phyloP scores from a whole-genome alignment of 1,140 invertebrate species.

The Drepana arcuata region DNA sequence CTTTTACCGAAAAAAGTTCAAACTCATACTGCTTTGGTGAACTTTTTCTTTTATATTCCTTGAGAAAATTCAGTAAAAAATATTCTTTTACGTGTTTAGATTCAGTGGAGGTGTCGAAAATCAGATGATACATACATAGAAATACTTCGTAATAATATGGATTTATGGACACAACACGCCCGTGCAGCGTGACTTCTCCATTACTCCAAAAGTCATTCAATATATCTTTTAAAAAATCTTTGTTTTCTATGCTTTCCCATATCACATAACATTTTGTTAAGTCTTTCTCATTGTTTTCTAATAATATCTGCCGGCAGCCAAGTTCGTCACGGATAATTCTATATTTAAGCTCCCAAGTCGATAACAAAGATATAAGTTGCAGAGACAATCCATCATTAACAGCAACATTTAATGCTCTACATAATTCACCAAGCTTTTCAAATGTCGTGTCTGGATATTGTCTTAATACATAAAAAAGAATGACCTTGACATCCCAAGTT shows the following conservation, averaged over 20 bases:
- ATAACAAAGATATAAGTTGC: slow-evolving; percentile 56
- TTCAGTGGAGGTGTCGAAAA: slow-evolving; percentile 32
- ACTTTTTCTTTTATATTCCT: slow-evolving; percentile 56
- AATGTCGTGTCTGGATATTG: slow-evolving; percentile 38
- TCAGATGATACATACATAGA: slow-evolving; percentile 54
- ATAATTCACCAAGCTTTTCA: slow-evolving; percentile 48
- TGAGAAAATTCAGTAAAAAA: slow-evolving; percentile 59
- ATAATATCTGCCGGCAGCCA: slow-evolving; percentile 30
- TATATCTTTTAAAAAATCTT: slow-evolving; percentile 51
- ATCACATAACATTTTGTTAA: slow-evolving; percentile 46
- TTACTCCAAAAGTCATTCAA: slow-evolving; percentile 63
- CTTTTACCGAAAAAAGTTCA: slow-evolving; percentile 66
- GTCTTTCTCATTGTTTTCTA: slow-evolving; percentile 35
- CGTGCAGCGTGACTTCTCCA: slow-evolving; percentile 63
- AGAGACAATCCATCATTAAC: slow-evolving; percentile 58
- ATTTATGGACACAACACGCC: slow-evolving; percentile 56
- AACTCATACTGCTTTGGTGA: slow-evolving; percentile 64
- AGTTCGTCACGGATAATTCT: slow-evolving; percentile 42
- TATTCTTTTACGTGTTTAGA: slow-evolving; percentile 51
- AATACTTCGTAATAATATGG: slow-evolving; percentile 68
- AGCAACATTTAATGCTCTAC: slow-evolving; percentile 48
- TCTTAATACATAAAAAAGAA: slow-evolving; percentile 51
- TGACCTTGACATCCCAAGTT: slow-evolving; percentile 59
- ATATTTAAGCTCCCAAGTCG: slow-evolving; percentile 60
- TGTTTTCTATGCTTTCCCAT: slow-evolving; percentile 56